These are phyloP conservation scores for Manis javanica DNA, from an alignment of 2,797 vertebrate species.

Conservation along the genomic window DNA sequence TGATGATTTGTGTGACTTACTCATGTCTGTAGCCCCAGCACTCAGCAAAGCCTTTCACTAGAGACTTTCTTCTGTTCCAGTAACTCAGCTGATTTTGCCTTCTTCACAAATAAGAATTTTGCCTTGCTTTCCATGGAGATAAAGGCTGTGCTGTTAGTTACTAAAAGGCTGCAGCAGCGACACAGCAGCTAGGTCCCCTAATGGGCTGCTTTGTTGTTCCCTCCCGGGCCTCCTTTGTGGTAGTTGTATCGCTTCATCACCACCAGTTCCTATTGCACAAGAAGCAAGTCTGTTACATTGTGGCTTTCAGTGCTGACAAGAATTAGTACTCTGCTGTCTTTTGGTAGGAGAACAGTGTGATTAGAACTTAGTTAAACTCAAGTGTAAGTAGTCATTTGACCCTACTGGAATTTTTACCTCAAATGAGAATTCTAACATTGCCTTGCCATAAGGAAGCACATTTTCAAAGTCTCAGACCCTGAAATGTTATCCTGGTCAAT, in stretches of 20 bases:
- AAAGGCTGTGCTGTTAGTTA: not conserved
- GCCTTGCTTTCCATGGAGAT: not conserved
- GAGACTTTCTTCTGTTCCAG: not conserved
- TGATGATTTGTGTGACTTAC: not conserved
- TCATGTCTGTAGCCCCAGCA: not conserved
- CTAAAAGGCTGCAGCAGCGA: not conserved
- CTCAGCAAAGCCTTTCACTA: not conserved
- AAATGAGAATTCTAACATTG: not conserved
- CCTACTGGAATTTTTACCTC: constrained; percentile 78
- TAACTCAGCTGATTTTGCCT: not conserved
- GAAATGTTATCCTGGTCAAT: not conserved
- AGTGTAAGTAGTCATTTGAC: constrained; percentile 69
- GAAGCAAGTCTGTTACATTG: constrained; percentile 73
- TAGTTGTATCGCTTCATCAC: not conserved
- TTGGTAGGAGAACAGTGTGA: constrained; percentile 72
- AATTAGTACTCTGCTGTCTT: constrained; percentile 78
- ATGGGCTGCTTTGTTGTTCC: not conserved
- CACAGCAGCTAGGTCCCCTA: not conserved
- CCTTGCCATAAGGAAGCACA: not conserved
- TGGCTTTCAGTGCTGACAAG: constrained; percentile 76
- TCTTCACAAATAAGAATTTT: constrained; percentile 4
- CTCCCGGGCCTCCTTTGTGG: not conserved
- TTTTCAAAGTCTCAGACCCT: not conserved
- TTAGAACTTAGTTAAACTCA: constrained; percentile 78
- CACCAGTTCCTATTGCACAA: constrained; percentile 71